Evolutionary conservation across 1,140 invertebrate species (phyloP).

Genomic region (Brachionus plicatilis): DNA sequence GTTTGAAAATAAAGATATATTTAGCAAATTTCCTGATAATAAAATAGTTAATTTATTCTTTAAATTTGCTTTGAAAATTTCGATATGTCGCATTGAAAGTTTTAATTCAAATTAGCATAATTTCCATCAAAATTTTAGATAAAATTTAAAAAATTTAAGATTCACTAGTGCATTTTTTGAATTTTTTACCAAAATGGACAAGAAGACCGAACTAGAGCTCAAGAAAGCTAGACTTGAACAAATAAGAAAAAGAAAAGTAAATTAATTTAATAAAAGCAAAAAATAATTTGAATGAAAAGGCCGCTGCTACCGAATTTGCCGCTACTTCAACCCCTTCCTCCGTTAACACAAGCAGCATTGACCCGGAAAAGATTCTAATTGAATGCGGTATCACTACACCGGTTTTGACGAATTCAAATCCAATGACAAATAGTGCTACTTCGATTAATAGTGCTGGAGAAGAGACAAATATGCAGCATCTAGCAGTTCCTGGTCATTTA

Average conservation of each 20-base stretch:
- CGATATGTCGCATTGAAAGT: neutral
- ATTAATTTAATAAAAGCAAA: neutral
- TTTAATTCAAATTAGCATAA: neutral
- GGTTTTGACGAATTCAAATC: neutral
- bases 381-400: conserved; percentile 25
- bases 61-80: neutral
- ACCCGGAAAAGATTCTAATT: conserved; percentile 33
- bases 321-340: neutral
- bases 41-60: no score
- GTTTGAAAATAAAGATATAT: no score
- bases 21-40: no score
- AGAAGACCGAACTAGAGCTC: conserved; percentile 18
- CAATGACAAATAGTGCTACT: neutral
- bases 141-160: neutral
- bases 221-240: conserved; percentile 26
- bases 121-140: neutral
- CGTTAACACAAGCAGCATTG: neutral
- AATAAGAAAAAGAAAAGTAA: conserved; percentile 36
- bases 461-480: neutral
- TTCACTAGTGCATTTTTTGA: neutral
- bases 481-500: neutral
- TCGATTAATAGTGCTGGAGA: neutral
- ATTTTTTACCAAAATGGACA: conserved; percentile 15
- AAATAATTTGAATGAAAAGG: neutral
- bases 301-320: neutral